Percentiles rank a stretch among this genome's conserved stretches.
Evolutionary conservation across 2,113 vertebrate genomes (phyloP).

Genomic region (Vicugna pacos): DNA sequence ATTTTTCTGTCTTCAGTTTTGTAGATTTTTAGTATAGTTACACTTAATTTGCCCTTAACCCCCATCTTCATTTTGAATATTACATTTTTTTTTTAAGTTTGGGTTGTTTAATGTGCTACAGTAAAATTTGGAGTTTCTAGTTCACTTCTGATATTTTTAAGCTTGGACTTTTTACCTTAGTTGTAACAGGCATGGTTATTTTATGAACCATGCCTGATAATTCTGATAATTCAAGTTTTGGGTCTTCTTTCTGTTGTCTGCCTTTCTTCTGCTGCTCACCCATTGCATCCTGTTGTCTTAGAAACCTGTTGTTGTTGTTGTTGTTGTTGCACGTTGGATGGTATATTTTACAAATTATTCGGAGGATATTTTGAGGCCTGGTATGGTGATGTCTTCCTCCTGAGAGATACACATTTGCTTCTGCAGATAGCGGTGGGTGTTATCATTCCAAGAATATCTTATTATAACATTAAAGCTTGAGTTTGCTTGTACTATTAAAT

Average conservation of each 20-base stretch:
- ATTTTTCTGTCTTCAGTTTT: not conserved
- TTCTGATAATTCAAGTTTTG: not conserved
- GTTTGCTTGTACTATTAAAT: not conserved
- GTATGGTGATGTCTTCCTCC: not conserved
- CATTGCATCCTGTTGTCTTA: not conserved
- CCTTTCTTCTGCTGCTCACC: not conserved
- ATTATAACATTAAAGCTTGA: not conserved
- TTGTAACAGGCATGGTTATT: not conserved
- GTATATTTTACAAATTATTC: conserved; percentile 13
- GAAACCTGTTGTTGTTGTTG: conserved; percentile 51
- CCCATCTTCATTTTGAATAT: not conserved
- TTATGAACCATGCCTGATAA: conserved; percentile 35
- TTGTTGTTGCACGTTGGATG: not conserved
- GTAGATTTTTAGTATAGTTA: conserved; percentile 20
- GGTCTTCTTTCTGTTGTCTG: not conserved
- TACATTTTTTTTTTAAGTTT: not conserved
- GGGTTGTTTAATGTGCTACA: not conserved
- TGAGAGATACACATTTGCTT: not conserved
- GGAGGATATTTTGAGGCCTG: not conserved
- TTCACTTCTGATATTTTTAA: conserved; percentile 19
- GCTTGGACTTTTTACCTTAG: not conserved
- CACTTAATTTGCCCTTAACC: not conserved
- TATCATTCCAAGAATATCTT: conserved; percentile 10
- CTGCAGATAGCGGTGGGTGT: not conserved
- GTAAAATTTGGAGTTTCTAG: not conserved